Base-by-base conservation (phyloP, 2,797 vertebrate genomes). In the Chrosomus eos region DNA sequence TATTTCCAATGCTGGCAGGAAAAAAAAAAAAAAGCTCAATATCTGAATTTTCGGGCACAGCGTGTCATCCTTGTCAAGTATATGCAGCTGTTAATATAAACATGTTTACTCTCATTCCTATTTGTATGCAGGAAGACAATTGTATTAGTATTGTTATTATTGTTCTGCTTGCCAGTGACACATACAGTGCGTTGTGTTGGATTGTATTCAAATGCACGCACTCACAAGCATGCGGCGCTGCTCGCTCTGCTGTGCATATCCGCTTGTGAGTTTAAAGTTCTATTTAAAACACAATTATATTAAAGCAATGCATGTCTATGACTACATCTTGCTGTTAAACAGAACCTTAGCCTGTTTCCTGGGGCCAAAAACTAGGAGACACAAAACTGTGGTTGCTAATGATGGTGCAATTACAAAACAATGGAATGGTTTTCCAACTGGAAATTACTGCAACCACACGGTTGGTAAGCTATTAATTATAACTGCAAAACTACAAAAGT, bases 201-300 rank as follows among this genome's bases (percentile, higher is more conserved):
- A 74, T 53, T 53, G 51, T 76, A 62, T 85, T 75, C 82, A 60
- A 68, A 84, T 62, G 16, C 33, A 76, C n/a, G 6, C 66, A 85
- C 81, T 83, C 68, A 74, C 33, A 8, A 58, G 55, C 33, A 55
- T 19, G 71, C 8, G 19, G 31, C 23, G n/a, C n/a, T 14, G 40
- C 51, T 62, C 26, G 7, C 73, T 78, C 11, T 18, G 73, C 67
- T 66, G 73, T 40, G n/a, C 45, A 31, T 82, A 70, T 82, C 86
- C 33, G 21, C 43, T 77, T 80, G 76, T 78, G 82, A 85, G 26
- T 87, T 82, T 82, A 85, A 23, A 80, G 78, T 71, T 66, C 78
- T 80, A 66, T 82, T 87, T 71, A 76, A 70, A 85, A 81, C 51
- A 38, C 80, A 84, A 87, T 84, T 85, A 75, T 60, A 76, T 68